Conservation (phyloP, 2,797 vertebrate genomes). For the Botia almorhae region DNA sequence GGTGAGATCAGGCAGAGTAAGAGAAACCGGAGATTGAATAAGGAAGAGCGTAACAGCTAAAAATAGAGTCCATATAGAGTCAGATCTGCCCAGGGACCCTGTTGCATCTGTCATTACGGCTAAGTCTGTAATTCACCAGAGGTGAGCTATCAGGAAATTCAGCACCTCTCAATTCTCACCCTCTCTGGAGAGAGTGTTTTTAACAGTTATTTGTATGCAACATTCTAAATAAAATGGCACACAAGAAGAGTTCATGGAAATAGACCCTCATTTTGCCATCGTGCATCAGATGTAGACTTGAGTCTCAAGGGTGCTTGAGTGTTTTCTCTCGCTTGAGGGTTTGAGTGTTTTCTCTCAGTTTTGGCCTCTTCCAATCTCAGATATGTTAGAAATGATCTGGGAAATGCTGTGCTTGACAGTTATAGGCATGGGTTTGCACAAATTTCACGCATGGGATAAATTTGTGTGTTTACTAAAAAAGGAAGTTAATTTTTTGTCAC, state of each 20-base stretch:
- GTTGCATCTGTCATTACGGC: slow-evolving; percentile 8
- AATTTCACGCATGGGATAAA: background rate
- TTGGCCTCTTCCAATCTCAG: background rate
- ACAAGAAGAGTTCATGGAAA: slow-evolving; percentile 16
- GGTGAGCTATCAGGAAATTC: slow-evolving; percentile 17
- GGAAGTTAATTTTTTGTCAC: background rate
- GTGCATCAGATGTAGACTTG: slow-evolving; percentile 10
- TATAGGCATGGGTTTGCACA: background rate
- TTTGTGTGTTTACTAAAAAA: background rate
- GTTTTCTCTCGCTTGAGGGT: slow-evolving; percentile 19
- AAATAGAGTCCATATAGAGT: slow-evolving; percentile 7
- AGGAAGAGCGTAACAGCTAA: background rate
- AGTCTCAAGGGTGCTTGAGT: slow-evolving; percentile 2
- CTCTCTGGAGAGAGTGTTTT: slow-evolving; percentile 29
- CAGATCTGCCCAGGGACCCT: background rate
- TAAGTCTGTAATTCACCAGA: slow-evolving; percentile 26
- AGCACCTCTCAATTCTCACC: slow-evolving; percentile 25
- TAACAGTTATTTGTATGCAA: slow-evolving; percentile 39
- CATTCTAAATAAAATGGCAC: slow-evolving; percentile 32
- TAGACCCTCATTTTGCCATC: slow-evolving; percentile 24
- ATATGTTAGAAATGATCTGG: background rate
- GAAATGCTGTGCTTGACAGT: background rate
- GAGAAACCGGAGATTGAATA: background rate
- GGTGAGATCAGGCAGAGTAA: background rate
- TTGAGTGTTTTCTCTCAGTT: slow-evolving; percentile 17